A percentile compares a stretch with the other conserved stretches of the same genome.
phyloP scores from a whole-genome alignment of 2,888 invertebrate species.

The Hydroisotoma schaefferi region DNA sequence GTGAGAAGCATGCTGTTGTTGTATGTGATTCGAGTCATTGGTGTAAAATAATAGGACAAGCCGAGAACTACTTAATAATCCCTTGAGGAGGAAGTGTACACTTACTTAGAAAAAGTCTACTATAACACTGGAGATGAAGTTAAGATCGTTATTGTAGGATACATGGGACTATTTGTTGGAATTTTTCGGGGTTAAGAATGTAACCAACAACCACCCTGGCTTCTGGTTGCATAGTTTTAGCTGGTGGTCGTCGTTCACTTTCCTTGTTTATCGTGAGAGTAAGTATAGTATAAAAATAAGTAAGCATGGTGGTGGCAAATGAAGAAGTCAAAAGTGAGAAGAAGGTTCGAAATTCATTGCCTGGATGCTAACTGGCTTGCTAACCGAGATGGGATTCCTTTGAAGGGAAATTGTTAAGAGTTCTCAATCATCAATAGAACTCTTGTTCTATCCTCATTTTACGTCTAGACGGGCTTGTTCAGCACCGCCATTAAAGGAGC shows the following conservation, averaged over 20 bases:
- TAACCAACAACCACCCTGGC: neutral
- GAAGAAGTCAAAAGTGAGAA: slow-evolving; percentile 8
- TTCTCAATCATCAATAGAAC: slow-evolving; percentile 30
- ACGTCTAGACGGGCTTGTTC: slow-evolving; percentile 35
- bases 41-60: slow-evolving; percentile 11
- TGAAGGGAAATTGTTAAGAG: slow-evolving; percentile 12
- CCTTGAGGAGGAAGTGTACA: slow-evolving; percentile 12
- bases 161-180: slow-evolving; percentile 15
- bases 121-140: neutral
- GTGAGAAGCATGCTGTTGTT: neutral
- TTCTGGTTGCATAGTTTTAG: neutral
- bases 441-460: slow-evolving; percentile 37
- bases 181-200: slow-evolving; percentile 1
- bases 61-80: slow-evolving; percentile 16
- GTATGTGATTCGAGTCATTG: neutral
- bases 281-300: neutral
- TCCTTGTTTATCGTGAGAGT: neutral
- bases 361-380: slow-evolving; percentile 30
- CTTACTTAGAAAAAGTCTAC: neutral
- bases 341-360: slow-evolving; percentile 11
- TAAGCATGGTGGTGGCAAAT: too few species aligned
- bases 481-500: slow-evolving; percentile 18
- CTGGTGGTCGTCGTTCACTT: slow-evolving; percentile 6
- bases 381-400: slow-evolving; percentile 22
- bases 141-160: neutral